phyloP scores from a whole-genome alignment of 2,888 invertebrate species.

The Drosophila yooni region DNA sequence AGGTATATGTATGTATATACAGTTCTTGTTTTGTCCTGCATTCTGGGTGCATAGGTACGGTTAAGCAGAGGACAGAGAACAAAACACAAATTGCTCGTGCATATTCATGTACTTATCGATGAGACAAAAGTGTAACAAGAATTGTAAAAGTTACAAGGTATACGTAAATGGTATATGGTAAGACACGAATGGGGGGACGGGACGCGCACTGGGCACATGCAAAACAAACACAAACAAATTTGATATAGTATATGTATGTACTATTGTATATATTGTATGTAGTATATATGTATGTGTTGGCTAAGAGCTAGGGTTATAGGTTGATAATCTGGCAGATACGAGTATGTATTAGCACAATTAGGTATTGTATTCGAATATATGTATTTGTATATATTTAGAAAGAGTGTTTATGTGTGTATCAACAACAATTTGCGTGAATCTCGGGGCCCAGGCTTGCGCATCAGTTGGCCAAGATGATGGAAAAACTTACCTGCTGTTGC shows the following conservation, averaged over 20 bases:
- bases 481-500: slow-evolving; percentile 56
- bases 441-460: slow-evolving; percentile 39
- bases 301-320: slow-evolving; percentile 64
- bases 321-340: slow-evolving; percentile 72
- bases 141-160: slow-evolving; percentile 14
- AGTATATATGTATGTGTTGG: slow-evolving; percentile 39
- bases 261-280: slow-evolving; percentile 36
- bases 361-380: slow-evolving; percentile 26
- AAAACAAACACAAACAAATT: slow-evolving; percentile 80
- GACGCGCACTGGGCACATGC: slow-evolving; percentile 76
- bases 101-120: slow-evolving; percentile 19
- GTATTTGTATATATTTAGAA: slow-evolving; percentile 21
- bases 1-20: slow-evolving; percentile 36
- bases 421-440: slow-evolving; percentile 74
- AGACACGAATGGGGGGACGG: slow-evolving; percentile 16
- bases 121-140: slow-evolving; percentile 14
- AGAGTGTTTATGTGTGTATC: slow-evolving; percentile 67
- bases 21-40: slow-evolving; percentile 19
- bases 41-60: slow-evolving; percentile 36
- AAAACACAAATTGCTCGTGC: slow-evolving; percentile 57
- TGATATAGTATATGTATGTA: slow-evolving; percentile 39
- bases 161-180: neutral
- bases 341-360: slow-evolving; percentile 78
- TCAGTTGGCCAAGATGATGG: slow-evolving; percentile 27
- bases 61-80: slow-evolving; percentile 44